These are phyloP conservation scores for Aradophagus sp. DNA, from an alignment of 1,140 invertebrate species.

Conservation along the genomic window DNA sequence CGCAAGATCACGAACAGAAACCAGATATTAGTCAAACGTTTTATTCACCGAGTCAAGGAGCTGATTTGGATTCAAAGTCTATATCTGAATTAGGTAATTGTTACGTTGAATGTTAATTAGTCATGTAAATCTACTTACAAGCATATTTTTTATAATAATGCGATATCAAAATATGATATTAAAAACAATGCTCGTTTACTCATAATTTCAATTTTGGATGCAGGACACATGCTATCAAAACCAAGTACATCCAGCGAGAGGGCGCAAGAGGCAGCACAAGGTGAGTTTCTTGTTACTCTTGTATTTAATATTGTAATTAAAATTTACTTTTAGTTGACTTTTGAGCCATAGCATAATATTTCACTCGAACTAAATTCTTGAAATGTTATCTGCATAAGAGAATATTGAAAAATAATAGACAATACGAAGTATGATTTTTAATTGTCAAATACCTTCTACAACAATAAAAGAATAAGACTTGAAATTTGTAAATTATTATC, in stretches of 20 bases:
- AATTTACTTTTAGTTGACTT: constrained; percentile 53
- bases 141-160: too few species aligned
- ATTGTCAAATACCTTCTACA: too few species aligned
- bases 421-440: too few species aligned
- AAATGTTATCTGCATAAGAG: too few species aligned
- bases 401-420: not conserved
- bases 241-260: constrained; percentile 73
- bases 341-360: constrained; percentile 37
- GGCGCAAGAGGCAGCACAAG: constrained; percentile 72
- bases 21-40: constrained; percentile 73
- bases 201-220: constrained; percentile 47
- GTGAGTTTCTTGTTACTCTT: constrained; percentile 65
- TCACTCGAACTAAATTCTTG: too few species aligned
- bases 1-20: constrained; percentile 68
- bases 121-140: too few species aligned
- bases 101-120: too few species aligned
- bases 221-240: constrained; percentile 73
- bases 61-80: constrained; percentile 68
- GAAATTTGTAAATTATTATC: too few species aligned
- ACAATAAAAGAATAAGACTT: too few species aligned
- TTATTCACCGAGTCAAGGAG: constrained; percentile 70
- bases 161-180: too few species aligned
- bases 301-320: constrained; percentile 34
- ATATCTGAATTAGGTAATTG: constrained; percentile 71
- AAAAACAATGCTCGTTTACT: too few species aligned